These are phyloP conservation scores for Hydrozoanthus gracilis DNA, from an alignment of 92 coral and sea anemone genomes.

Conservation along the genomic window DNA sequence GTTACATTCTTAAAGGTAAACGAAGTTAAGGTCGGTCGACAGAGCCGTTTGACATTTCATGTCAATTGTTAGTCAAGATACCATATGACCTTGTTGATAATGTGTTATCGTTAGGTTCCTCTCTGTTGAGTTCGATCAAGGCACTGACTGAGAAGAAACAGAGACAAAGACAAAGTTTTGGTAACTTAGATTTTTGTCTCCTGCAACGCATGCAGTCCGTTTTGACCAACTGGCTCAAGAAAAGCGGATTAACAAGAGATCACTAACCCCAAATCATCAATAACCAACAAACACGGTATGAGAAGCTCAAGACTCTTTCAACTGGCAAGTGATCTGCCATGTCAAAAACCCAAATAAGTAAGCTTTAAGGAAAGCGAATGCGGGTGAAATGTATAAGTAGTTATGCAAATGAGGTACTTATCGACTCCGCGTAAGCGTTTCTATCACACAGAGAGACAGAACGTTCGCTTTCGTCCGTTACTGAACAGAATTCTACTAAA, in stretches of 20 bases:
- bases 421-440: slow-evolving; percentile 21
- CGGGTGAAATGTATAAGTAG: slow-evolving; percentile 37
- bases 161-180: not conserved
- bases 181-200: not conserved
- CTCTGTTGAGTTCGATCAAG: not conserved
- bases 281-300: not conserved
- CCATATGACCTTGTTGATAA: not conserved
- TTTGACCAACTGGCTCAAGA: slow-evolving; percentile 1
- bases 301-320: not conserved
- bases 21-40: not conserved
- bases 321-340: not conserved
- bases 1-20: not conserved
- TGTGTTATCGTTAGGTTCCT: not conserved
- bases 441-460: slow-evolving; percentile 1
- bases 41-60: not conserved
- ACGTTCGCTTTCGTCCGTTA: not conserved
- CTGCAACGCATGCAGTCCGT: slow-evolving; percentile 1
- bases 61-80: not conserved
- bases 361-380: not conserved
- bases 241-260: slow-evolving; percentile 39
- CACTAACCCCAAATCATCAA: slow-evolving; percentile 1
- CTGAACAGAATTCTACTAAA: not conserved
- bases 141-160: not conserved
- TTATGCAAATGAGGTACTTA: slow-evolving; percentile 50
- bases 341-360: not conserved